Evolutionary conservation across 1,140 invertebrate species (phyloP), one percentile per base, ranked within the genome.

Genomic region (Pinna nobilis): DNA sequence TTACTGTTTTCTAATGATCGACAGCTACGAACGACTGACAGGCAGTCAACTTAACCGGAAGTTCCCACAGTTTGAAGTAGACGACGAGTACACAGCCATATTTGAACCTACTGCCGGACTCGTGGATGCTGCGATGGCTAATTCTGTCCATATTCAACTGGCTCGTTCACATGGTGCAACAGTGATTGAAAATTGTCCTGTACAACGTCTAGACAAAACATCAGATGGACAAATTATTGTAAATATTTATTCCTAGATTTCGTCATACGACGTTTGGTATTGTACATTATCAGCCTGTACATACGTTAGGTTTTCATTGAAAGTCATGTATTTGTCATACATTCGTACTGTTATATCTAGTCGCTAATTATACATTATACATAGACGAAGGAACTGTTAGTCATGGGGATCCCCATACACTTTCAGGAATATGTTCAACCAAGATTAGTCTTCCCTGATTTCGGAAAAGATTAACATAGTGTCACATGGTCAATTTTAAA

Each of bases 81-180:
- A 78, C 30, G 76, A 80, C n/a, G 78, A 69, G 1, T 74, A 80
- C n/a, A 61, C 72, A 11, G 79, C 78, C 3, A 28, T 87, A 1
- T 87, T 79, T 73, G 83, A 88, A 76, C 79, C 55, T 79, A 83
- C 65, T 60, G 81, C 64, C 49, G 86, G 74, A 3, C 74, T 88
- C 0, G 85, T 88, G 32, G 84, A 87, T 67, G 84, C 86, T 18
- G 85, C 84, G 20, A 39, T 82, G 37, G 80, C 76, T 3, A 88
- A 86, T 57, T 65, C 84, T 50, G 76, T 82, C 1, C 86, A 88
- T 65, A 55, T 85, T 25, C 86, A 88, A 69, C 77, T 88, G 6
- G 86, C 85, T 37, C 51, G 83, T 20, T 82, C 77, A 6, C 63
- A 80, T 33, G 86, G 86, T 4, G 86, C 86, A 0, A 74, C 77